phyloP scores from a whole-genome alignment of 2,888 invertebrate species.

The Trichopria drosophilae region DNA sequence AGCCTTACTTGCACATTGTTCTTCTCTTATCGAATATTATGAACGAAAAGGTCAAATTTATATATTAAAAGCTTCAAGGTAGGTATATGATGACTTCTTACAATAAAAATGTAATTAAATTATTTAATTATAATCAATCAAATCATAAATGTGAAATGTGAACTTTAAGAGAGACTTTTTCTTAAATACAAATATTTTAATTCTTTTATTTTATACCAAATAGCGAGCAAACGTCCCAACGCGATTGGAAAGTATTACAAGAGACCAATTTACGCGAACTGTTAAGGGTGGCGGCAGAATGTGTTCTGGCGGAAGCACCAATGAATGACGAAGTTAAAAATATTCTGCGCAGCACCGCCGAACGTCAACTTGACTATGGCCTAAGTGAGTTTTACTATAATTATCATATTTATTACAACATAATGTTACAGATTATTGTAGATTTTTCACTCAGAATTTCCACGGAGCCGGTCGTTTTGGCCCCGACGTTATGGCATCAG shows the following conservation, averaged over 20 bases:
- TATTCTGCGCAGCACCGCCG: constrained; percentile 48
- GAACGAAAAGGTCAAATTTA: constrained; percentile 45
- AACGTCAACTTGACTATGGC: constrained; percentile 51
- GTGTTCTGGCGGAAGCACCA: constrained; percentile 40
- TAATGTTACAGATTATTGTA: constrained; percentile 3
- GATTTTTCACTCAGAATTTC: too few species aligned
- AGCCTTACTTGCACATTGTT: constrained; percentile 40
- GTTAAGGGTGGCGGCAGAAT: constrained; percentile 45
- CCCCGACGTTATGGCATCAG: too few species aligned
- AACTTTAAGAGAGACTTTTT: too few species aligned
- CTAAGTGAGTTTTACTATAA: constrained; percentile 45
- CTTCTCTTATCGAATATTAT: constrained; percentile 47
- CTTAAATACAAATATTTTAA: too few species aligned
- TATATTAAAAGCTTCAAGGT: constrained; percentile 48
- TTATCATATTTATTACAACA: constrained; percentile 10
- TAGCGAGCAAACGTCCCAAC: constrained; percentile 46
- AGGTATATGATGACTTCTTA: too few species aligned
- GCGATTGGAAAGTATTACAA: constrained; percentile 44
- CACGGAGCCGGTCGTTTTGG: too few species aligned
- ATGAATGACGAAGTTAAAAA: constrained; percentile 42
- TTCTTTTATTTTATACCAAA: constrained; percentile 7
- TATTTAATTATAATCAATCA: not conserved
- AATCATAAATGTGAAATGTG: too few species aligned
- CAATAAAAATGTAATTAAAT: too few species aligned
- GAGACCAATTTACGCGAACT: constrained; percentile 43